Evolutionary conservation across 2,888 invertebrate genomes (phyloP).

Genomic region (Tachystola acroxantha): DNA sequence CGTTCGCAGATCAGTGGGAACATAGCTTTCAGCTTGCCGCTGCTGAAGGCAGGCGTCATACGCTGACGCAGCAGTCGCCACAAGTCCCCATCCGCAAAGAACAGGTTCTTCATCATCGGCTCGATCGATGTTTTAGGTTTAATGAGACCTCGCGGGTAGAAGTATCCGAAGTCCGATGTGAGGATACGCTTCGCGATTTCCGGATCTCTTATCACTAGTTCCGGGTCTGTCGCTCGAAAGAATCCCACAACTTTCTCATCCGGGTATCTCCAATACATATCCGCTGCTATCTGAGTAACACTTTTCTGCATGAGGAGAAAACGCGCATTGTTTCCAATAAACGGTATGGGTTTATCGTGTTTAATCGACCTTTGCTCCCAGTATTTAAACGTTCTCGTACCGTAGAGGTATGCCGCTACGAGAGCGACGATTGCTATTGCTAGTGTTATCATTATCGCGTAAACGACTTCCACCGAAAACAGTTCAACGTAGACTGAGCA

Average conservation of each 20-base stretch:
- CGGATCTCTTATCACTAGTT: conserved; percentile 21
- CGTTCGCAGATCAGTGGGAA: conserved; percentile 22
- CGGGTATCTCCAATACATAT: conserved; percentile 18
- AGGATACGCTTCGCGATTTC: conserved; percentile 19
- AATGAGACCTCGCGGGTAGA: conserved; percentile 15
- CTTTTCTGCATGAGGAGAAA: conserved; percentile 12
- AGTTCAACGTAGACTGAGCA: not conserved
- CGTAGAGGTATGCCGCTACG: conserved; percentile 14
- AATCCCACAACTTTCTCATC: conserved; percentile 18
- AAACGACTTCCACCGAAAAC: not conserved
- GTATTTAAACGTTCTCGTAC: conserved; percentile 15
- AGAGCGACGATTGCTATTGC: conserved; percentile 17
- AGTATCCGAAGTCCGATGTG: conserved; percentile 18
- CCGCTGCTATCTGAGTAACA: conserved; percentile 10
- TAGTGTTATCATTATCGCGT: conserved; percentile 10
- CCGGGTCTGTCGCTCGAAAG: conserved; percentile 13
- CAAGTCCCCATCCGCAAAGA: conserved; percentile 24
- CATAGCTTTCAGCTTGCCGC: conserved; percentile 24
- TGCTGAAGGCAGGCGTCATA: conserved; percentile 34
- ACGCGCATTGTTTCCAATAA: conserved; percentile 14
- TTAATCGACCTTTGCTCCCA: conserved; percentile 17
- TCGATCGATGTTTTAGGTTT: conserved; percentile 13
- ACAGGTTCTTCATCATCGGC: conserved; percentile 19
- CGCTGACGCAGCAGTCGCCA: conserved; percentile 54
- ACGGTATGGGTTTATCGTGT: conserved; percentile 17